Percentiles rank a stretch among this genome's conserved stretches.
These are phyloP conservation scores for Sebastes hubbsi DNA, from an alignment of 2,797 vertebrate genomes.

Conservation along the genomic window DNA sequence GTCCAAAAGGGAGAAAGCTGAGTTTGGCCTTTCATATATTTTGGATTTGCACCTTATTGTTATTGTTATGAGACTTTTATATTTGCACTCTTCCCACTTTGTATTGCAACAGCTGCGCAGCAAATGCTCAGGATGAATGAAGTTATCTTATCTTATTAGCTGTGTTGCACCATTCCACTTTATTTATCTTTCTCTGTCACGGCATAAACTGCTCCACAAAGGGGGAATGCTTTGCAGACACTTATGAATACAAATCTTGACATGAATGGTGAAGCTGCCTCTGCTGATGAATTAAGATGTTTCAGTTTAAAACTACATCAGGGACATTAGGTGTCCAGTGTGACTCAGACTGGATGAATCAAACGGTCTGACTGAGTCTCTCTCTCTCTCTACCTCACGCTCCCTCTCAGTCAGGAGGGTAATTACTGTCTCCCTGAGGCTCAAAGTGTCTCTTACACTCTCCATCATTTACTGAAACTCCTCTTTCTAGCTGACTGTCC, in stretches of 20 bases:
- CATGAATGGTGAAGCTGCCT: neutral
- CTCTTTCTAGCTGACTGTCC: neutral
- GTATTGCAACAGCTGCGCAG: neutral
- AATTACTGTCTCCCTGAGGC: slow-evolving; percentile 32
- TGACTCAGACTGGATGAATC: neutral
- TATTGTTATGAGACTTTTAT: neutral
- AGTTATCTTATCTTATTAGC: neutral
- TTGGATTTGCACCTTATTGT: neutral
- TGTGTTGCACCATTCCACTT: neutral
- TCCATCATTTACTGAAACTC: slow-evolving; percentile 24
- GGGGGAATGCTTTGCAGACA: neutral
- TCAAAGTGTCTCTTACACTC: slow-evolving; percentile 21
- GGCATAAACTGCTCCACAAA: neutral
- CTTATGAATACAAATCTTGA: neutral
- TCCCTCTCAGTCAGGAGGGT: slow-evolving; percentile 25
- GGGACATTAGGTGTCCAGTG: neutral
- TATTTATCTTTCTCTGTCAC: neutral
- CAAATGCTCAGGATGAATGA: neutral
- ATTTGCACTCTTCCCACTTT: neutral
- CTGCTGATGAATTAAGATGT: neutral
- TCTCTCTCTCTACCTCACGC: neutral
- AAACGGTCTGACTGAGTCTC: neutral
- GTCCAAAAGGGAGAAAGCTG: neutral
- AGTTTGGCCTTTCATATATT: neutral
- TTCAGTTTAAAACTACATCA: neutral